Conservation (phyloP, 2,113 vertebrate genomes). For the Bujurquina vittata region DNA sequence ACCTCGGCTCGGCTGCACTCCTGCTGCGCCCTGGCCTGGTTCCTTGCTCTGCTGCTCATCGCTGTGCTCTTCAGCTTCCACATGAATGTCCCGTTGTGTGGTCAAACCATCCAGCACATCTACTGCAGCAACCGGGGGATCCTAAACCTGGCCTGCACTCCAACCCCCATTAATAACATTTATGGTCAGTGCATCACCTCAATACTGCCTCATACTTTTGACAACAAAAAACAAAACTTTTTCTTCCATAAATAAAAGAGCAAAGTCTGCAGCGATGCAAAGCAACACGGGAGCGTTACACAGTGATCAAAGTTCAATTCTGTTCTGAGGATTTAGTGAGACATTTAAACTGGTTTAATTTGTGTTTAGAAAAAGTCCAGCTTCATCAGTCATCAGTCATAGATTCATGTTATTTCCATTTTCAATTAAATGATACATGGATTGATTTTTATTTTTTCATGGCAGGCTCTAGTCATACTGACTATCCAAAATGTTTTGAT, state of each 20-base stretch:
- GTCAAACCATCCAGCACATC: constrained; percentile 45
- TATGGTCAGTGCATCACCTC: constrained; percentile 45
- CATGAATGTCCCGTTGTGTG: constrained; percentile 48
- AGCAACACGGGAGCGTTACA: no score
- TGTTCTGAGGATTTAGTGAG: neutral
- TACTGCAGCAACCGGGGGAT: constrained; percentile 71
- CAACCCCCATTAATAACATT: constrained; percentile 53
- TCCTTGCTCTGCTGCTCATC: constrained; percentile 38
- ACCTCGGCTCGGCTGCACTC: constrained; percentile 43
- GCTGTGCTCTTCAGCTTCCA: constrained; percentile 59
- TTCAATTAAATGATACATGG: neutral
- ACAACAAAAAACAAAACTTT: neutral
- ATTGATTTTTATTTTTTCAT: neutral
- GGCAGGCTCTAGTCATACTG: neutral
- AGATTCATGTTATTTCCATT: neutral
- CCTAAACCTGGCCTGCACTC: constrained; percentile 53
- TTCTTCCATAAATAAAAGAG: no score
- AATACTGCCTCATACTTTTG: neutral
- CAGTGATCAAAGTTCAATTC: no score
- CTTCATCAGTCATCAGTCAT: neutral
- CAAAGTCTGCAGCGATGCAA: no score
- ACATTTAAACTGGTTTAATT: neutral
- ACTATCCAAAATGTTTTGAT: neutral
- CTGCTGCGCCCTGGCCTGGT: constrained; percentile 59
- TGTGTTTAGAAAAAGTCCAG: neutral